These are phyloP conservation scores for Spinibarbus caldwelli DNA, from an alignment of 2,797 vertebrate species.

Conservation along the genomic window DNA sequence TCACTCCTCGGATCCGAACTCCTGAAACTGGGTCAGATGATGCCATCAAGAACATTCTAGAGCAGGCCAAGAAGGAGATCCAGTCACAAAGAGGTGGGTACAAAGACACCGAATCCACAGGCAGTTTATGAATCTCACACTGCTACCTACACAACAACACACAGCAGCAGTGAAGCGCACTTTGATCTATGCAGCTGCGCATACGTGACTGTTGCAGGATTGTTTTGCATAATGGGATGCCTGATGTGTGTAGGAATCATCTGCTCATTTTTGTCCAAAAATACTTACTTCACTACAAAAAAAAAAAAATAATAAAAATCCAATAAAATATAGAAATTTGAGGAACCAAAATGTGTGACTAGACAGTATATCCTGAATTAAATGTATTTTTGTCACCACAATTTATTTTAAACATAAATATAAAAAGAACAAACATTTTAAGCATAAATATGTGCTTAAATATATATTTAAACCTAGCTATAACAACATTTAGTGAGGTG, in stretches of 20 bases:
- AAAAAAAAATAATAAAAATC: not conserved
- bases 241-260: not conserved
- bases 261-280: too few relatives aligned
- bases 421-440: not conserved
- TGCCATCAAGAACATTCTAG: conserved; percentile 97
- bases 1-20: conserved; percentile 97
- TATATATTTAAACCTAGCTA: not conserved
- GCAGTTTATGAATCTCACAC: not conserved
- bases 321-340: not conserved
- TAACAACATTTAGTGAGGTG: not conserved
- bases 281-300: not conserved
- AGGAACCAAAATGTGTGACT: not conserved
- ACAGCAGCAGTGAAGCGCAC: not conserved
- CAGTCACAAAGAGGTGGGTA: conserved; percentile 91
- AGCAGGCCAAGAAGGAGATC: conserved; percentile 99
- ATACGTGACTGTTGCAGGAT: not conserved
- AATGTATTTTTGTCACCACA: not conserved
- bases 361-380: not conserved
- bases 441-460: not conserved
- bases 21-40: conserved; percentile 98
- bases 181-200: conserved; percentile 4
- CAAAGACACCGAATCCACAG: conserved; percentile 65
- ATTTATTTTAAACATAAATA: not conserved
- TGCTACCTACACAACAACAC: not conserved
- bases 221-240: conserved; percentile 17